Conservation (phyloP, 2,888 invertebrate species). For the Thyatira batis region DNA sequence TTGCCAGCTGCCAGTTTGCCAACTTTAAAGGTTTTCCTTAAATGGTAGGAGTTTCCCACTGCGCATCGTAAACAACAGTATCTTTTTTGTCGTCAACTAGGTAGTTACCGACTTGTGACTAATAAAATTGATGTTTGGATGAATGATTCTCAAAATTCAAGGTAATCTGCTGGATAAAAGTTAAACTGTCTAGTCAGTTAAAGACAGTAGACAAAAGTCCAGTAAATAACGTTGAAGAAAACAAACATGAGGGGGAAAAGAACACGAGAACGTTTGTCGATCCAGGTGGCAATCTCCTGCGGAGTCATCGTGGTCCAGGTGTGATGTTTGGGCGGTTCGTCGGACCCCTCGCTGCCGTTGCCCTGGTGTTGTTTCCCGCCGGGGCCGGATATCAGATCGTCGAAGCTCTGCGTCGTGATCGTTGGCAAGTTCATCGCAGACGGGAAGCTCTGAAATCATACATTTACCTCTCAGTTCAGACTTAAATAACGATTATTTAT, state of each 20-base stretch:
- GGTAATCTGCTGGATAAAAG: slow-evolving; percentile 1
- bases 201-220: slow-evolving; percentile 88
- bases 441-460: slow-evolving; percentile 82
- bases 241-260: slow-evolving; percentile 90
- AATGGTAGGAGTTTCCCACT: neutral
- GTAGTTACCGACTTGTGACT: neutral
- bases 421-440: slow-evolving; percentile 85
- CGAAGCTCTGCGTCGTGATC: slow-evolving; percentile 86
- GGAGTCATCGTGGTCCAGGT: slow-evolving; percentile 93
- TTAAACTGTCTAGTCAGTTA: slow-evolving; percentile 35
- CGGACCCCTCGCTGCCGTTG: slow-evolving; percentile 63
- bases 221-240: slow-evolving; percentile 90
- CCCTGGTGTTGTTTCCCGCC: slow-evolving; percentile 44
- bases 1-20: neutral
- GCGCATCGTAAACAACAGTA: neutral
- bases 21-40: neutral
- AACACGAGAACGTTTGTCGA: slow-evolving; percentile 89
- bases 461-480: neutral
- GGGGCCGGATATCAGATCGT: slow-evolving; percentile 73
- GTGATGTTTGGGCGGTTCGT: slow-evolving; percentile 68
- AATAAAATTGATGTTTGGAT: neutral
- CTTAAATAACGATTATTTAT: neutral
- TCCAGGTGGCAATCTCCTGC: slow-evolving; percentile 94
- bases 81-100: neutral
- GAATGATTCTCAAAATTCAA: neutral